Base-by-base conservation (phyloP, 2,797 vertebrate species). In the Mus minutoides region DNA sequence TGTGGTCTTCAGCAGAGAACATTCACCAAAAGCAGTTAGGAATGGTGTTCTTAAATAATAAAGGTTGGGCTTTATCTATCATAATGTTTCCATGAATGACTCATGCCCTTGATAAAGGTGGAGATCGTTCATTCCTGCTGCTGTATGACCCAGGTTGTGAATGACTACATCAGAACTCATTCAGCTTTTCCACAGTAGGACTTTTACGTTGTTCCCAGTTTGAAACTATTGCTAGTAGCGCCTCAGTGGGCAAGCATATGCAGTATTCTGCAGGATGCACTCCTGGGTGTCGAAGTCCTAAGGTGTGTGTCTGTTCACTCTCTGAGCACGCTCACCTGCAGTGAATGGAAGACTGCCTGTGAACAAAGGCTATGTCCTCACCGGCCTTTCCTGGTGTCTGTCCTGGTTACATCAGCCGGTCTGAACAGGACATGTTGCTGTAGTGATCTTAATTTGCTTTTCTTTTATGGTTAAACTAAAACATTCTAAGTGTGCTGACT, bases 401-500 rank as follows among this genome's bases (percentile, higher is more conserved):
- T 93, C 62, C 76, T 24, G 85, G 40, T 78, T 49, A 26, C 82
- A 43, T 91, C 71, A 43, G 17, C 60, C 46, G 83, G 0, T 31
- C 34, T 88, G 64, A 17, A 37, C 34, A n/a, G 13, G 88, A 22
- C 79, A 11, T 26, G 46, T 40, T 77, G 71, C 34, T n/a, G 34
- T 37, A 37, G n/a, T 58, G n/a, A 34, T 90, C 76, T 95, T 79
- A 40, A 67, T 86, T 94, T 91, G 54, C 24, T 85, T 93, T 94
- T 78, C 14, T 94, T 75, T 69, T 22, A 37, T 96, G 40, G 52
- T 34, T 60, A 34, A 92, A 52, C 34, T 77, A 31, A 34, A 95
- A 29, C 46, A 71, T 87, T 92, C 82, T 54, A 80, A 71, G 29
- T 94, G n/a, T 71, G 88, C 78, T 87, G 46, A 10, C 31, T 73